phyloP scores from a whole-genome alignment of 1,140 invertebrate genomes.

The Aphelenchoides fujianensis region DNA sequence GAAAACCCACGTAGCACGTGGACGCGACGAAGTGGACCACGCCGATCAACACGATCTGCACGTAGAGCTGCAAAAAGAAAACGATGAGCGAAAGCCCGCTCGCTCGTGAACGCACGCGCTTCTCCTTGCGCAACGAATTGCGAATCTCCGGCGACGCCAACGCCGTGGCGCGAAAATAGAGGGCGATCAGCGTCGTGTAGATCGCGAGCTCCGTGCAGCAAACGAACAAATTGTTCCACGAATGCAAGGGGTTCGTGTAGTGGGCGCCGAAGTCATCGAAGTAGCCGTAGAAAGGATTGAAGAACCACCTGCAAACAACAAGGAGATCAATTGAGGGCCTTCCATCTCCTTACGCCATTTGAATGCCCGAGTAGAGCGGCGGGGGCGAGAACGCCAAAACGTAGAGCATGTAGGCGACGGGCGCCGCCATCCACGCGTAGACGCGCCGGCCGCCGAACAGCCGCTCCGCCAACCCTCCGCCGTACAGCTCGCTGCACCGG shows the following conservation, averaged over 20 bases:
- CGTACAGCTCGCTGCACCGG: conserved; percentile 16
- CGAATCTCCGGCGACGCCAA: background rate
- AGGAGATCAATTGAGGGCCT: background rate
- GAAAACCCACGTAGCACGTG: background rate
- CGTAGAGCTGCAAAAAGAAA: conserved; percentile 4
- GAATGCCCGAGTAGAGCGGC: background rate
- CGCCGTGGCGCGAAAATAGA: background rate
- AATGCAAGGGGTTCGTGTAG: background rate
- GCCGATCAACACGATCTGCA: background rate
- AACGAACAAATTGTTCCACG: conserved; percentile 8
- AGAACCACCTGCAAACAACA: conserved; percentile 3
- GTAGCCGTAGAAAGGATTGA: conserved; percentile 7
- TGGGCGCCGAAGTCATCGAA: background rate
- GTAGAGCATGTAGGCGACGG: background rate
- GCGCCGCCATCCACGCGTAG: conserved; percentile 8
- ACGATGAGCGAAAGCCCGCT: background rate
- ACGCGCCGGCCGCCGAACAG: conserved; percentile 7
- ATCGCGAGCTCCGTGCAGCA: background rate
- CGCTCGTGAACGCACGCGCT: background rate
- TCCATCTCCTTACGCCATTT: background rate
- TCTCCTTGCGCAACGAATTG: background rate
- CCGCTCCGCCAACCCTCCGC: background rate
- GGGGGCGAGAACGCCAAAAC: background rate
- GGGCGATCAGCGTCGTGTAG: background rate
- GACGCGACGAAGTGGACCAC: background rate